These are phyloP conservation scores for Hyalella azteca DNA, from an alignment of 2,888 invertebrate genomes.

Conservation along the genomic window DNA sequence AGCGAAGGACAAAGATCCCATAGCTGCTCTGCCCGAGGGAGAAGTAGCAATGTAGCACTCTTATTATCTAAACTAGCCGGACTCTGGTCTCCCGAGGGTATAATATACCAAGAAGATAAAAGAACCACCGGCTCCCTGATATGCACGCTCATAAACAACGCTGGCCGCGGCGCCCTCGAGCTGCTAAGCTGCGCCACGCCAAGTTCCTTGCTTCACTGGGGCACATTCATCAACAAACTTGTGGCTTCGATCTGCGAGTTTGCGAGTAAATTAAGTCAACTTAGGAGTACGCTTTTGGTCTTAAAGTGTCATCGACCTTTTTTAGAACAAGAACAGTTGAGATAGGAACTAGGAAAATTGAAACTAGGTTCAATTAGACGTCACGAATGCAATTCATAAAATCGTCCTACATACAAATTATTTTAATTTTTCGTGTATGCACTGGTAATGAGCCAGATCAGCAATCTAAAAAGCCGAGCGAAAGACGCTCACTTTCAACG, in stretches of 20 bases:
- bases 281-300: background rate
- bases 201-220: background rate
- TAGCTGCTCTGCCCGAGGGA: background rate
- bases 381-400: no score
- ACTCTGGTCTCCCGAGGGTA: slow-evolving; percentile 21
- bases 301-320: no score
- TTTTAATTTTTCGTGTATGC: no score
- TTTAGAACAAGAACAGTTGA: no score
- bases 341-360: no score
- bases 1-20: background rate
- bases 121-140: slow-evolving; percentile 24
- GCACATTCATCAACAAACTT: background rate
- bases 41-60: slow-evolving; percentile 11
- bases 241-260: background rate
- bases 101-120: slow-evolving; percentile 37
- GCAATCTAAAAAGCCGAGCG: no score
- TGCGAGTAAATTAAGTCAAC: background rate
- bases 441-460: no score
- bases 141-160: slow-evolving; percentile 17
- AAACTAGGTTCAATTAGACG: no score
- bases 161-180: background rate
- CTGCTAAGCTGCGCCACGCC: background rate
- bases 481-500: no score
- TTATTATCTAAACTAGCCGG: slow-evolving; percentile 37
- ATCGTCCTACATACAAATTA: no score